A percentile compares a stretch with the other conserved stretches of the same genome.
Evolutionary conservation across 2,113 vertebrate genomes (phyloP).

Genomic region (Halichoeres trimaculatus): DNA sequence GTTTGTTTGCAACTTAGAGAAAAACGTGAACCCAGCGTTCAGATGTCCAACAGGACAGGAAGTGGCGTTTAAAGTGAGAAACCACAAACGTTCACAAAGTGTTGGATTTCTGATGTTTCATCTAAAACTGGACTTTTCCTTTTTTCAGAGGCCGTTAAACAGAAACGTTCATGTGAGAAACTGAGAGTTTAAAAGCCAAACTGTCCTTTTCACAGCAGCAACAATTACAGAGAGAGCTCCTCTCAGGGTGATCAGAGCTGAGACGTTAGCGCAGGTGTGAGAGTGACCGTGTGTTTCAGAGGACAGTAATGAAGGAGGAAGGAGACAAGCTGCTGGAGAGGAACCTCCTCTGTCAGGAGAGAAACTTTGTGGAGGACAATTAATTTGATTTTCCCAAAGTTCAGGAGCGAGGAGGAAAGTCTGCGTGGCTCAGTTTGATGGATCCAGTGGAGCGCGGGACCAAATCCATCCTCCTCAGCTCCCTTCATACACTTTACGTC

Average conservation of each 20-base stretch:
- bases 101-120: neutral
- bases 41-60: too few species aligned
- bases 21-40: too few species aligned
- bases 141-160: neutral
- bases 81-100: too few species aligned
- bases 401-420: slow-evolving; percentile 29
- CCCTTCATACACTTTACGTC: neutral
- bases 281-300: slow-evolving; percentile 7
- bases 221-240: neutral
- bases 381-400: slow-evolving; percentile 11
- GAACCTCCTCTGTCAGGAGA: neutral
- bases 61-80: too few species aligned
- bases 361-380: slow-evolving; percentile 42
- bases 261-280: slow-evolving; percentile 3
- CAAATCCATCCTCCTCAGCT: slow-evolving; percentile 25
- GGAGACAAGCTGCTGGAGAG: slow-evolving; percentile 7
- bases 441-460: slow-evolving; percentile 51
- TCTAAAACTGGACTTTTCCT: neutral
- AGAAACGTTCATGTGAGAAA: neutral
- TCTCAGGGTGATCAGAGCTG: slow-evolving; percentile 16
- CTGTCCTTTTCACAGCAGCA: neutral
- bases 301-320: neutral
- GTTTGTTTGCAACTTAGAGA: too few species aligned
- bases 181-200: neutral
- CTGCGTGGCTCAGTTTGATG: slow-evolving; percentile 48